Evolutionary conservation across 2,113 vertebrate genomes (phyloP).

Genomic region (Pterocles gutturalis): DNA sequence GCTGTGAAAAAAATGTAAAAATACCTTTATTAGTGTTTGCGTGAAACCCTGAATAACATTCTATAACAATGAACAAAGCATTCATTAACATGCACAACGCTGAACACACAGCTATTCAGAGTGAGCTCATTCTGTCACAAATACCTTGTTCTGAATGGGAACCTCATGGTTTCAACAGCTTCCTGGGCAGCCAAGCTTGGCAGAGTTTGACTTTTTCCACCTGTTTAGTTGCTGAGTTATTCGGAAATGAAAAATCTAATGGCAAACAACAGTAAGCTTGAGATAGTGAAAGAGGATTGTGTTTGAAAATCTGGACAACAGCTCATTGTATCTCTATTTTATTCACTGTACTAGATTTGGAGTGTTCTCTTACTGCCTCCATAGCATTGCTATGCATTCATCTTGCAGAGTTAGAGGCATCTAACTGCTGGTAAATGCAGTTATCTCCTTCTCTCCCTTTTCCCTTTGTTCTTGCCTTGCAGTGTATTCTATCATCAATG

Average conservation of each 20-base stretch:
- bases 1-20: neutral
- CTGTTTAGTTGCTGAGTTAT: conserved; percentile 69
- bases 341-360: neutral
- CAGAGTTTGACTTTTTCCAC: conserved; percentile 75
- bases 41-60: conserved; percentile 39
- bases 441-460: neutral
- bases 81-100: conserved; percentile 67
- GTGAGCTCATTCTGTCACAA: conserved; percentile 67
- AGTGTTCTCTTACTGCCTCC: conserved; percentile 14
- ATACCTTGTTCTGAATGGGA: conserved; percentile 70
- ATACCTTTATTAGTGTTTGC: conserved; percentile 36
- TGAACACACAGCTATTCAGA: conserved; percentile 66
- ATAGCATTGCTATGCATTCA: neutral
- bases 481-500: neutral
- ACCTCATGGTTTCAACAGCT: conserved; percentile 72
- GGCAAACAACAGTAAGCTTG: conserved; percentile 36
- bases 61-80: conserved; percentile 48
- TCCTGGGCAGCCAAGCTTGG: conserved; percentile 75
- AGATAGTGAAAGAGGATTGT: conserved; percentile 9
- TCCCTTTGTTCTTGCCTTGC: neutral
- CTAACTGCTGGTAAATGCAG: neutral
- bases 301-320: conserved; percentile 34
- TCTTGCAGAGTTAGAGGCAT: neutral
- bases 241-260: conserved; percentile 66
- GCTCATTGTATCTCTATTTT: conserved; percentile 11